Evolutionary conservation across 2,797 vertebrate species (phyloP), one percentile per base, ranked within the genome.

Genomic region (Sebastes aleutianus): DNA sequence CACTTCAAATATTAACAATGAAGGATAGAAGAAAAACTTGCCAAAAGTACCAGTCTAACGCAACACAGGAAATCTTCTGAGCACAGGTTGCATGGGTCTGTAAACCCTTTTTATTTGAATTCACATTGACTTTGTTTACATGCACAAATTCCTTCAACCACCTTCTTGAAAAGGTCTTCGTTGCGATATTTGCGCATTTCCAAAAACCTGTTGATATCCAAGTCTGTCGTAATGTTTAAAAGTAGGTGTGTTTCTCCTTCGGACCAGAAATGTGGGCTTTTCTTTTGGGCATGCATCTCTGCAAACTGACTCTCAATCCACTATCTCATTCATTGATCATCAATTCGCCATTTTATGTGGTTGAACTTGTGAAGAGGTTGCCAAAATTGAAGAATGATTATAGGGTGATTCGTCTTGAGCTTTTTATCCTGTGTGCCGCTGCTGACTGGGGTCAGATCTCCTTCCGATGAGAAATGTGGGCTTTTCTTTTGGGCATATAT

Each of bases 241-340:
- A 18, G 43, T 47, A 16, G 43, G 14, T 47, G 43, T 47, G 43
- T 47, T 47, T 18, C 16, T 47, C 43, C 43, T 47, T 47, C 43
- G 16, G 43, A 47, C 43, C 43, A 47, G 16, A 18, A 47, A 47
- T 8, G 16, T 18, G 43, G 0, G 43, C 43, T 47, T 47, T 4
- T 47, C 43, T 47, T 47, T 47, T 47, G 14, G 3, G 43, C 43
- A 47, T 47, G 43, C 43, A 47, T 47, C 43, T 47, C 43, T 47
- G 16, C 43, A 47, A 47, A 47, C 16, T 47, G 43, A 47, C 43
- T 72, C 76, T 73, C 78, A 61, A 65, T 85, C 74, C 74, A 53
- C 70, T 3, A 66, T 82, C 83, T 88, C 81, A 82, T 90, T 89
- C 87, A 80, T 74, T 90, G 85, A 90, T 90, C 58, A 54, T 82